Evolutionary conservation across 2,888 invertebrate genomes (phyloP).

Genomic region (Xestia sexstrigata): DNA sequence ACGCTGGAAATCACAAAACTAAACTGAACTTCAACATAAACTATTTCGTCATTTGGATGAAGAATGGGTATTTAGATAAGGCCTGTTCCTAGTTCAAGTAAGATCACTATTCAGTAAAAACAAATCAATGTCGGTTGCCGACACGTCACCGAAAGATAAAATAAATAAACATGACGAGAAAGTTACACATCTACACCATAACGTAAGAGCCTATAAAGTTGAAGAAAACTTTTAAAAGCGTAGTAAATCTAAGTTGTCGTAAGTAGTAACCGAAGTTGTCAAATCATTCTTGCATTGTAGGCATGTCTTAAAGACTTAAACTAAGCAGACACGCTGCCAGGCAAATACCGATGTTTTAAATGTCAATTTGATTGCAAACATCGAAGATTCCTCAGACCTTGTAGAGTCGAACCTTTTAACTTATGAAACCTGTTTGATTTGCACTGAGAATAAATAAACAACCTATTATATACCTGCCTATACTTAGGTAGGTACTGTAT

Average conservation of each 20-base stretch:
- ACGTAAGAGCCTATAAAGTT: constrained; percentile 18
- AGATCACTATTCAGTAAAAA: not conserved
- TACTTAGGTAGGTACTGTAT: too few relatives aligned
- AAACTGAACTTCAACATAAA: not conserved
- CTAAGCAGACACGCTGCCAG: constrained; percentile 22
- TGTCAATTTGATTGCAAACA: constrained; percentile 62
- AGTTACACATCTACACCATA: constrained; percentile 20
- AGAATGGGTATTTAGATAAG: not conserved
- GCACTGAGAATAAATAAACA: constrained; percentile 34
- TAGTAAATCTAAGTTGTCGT: constrained; percentile 26
- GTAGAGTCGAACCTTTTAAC: constrained; percentile 32
- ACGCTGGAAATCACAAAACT: not conserved
- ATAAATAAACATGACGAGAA: constrained; percentile 31
- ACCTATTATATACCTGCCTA: not conserved
- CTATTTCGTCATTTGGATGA: not conserved
- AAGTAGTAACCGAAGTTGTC: constrained; percentile 19
- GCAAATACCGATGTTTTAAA: constrained; percentile 57
- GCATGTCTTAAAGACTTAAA: not conserved
- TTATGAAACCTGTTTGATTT: constrained; percentile 60
- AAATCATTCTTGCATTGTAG: constrained; percentile 22
- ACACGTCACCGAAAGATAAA: not conserved
- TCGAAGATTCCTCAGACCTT: constrained; percentile 58
- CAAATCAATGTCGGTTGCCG: too few relatives aligned
- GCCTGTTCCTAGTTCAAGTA: not conserved
- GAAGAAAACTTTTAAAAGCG: constrained; percentile 21